Percentiles rank a stretch among this genome's conserved stretches.
phyloP scores from a whole-genome alignment of 1,140 invertebrate genomes.

The Oreohelix idahoensis region DNA sequence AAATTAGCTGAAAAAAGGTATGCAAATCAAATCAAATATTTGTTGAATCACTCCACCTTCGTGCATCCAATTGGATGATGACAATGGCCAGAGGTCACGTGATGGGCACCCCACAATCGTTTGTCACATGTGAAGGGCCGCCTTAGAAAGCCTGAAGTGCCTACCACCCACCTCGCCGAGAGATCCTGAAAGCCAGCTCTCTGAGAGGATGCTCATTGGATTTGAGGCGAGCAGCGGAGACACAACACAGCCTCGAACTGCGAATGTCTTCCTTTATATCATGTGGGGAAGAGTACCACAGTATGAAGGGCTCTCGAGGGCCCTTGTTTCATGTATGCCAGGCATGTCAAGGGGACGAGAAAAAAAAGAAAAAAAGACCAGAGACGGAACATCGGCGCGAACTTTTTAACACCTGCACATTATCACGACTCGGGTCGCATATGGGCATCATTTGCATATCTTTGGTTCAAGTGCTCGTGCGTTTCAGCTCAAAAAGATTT shows the following conservation, averaged over 20 bases:
- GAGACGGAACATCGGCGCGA: not conserved
- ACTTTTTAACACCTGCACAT: conserved; percentile 7
- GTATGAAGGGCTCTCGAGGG: not conserved
- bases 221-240: not conserved
- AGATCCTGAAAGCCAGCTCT: not conserved
- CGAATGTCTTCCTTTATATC: not conserved
- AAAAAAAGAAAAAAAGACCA: not conserved
- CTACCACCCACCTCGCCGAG: conserved; percentile 27
- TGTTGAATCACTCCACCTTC: conserved; percentile 29
- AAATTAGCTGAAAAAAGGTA: conserved; percentile 30
- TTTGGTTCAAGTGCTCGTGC: conserved; percentile 6
- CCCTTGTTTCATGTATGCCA: not conserved
- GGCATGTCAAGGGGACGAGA: not conserved
- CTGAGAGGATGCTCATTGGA: conserved; percentile 5
- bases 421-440: not conserved
- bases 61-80: conserved; percentile 27
- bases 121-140: conserved; percentile 19
- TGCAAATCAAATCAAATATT: conserved; percentile 37
- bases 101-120: conserved; percentile 22
- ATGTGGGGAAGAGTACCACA: not conserved
- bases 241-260: not conserved
- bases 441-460: not conserved
- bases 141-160: not conserved
- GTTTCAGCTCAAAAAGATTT: not conserved
- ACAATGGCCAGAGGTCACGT: conserved; percentile 29